Evolutionary conservation across 2,113 vertebrate genomes (phyloP).

Genomic region (Phyllostomus discolor): DNA sequence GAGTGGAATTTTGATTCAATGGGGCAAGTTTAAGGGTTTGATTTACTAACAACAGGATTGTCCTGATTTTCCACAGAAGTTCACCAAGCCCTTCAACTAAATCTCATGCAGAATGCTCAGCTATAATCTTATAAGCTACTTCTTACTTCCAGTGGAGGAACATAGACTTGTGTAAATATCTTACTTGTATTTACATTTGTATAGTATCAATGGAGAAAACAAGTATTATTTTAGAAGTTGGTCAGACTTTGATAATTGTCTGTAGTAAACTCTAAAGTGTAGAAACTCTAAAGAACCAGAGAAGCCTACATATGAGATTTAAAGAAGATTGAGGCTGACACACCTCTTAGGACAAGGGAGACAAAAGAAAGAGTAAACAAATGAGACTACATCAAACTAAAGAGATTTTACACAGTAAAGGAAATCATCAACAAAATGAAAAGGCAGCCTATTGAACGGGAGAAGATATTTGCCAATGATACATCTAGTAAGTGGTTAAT

Average conservation of each 20-base stretch:
- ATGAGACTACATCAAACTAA: neutral
- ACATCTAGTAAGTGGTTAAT: neutral
- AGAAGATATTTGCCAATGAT: neutral
- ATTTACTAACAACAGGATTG: neutral
- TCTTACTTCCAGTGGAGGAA: neutral
- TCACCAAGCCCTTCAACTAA: neutral
- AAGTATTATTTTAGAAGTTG: constrained; percentile 8
- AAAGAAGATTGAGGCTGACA: neutral
- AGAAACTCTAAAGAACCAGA: neutral
- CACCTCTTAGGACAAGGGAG: neutral
- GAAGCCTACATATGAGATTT: neutral
- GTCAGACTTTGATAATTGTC: neutral
- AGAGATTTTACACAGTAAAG: neutral
- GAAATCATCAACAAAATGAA: neutral
- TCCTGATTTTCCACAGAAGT: neutral
- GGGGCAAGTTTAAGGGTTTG: neutral
- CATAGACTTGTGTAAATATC: neutral
- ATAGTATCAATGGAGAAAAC: neutral
- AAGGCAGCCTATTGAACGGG: neutral
- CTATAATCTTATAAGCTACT: neutral
- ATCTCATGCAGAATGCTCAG: neutral
- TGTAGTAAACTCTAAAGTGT: neutral
- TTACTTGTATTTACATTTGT: neutral
- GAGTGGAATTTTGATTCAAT: neutral
- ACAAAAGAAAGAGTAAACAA: neutral